phyloP scores from a whole-genome alignment of 2,888 invertebrate species.

The Anodontia alba region DNA sequence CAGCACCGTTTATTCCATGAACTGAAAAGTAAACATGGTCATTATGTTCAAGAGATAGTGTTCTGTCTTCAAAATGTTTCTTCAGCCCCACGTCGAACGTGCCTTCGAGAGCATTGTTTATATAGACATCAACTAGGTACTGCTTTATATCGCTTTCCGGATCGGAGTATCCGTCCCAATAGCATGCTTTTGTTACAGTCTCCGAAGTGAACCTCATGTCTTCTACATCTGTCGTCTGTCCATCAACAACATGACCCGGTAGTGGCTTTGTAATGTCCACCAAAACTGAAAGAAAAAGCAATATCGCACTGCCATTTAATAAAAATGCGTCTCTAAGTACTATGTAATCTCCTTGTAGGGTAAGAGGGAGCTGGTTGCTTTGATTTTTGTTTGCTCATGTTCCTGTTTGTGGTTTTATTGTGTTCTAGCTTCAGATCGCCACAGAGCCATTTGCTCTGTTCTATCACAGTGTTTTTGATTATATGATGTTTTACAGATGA shows the following conservation, averaged over 20 bases:
- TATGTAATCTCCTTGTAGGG: background rate
- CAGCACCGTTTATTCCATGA: conserved; percentile 70
- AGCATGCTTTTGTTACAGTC: conserved; percentile 54
- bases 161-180: conserved; percentile 62
- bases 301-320: too few species aligned
- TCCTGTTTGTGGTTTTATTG: too few species aligned
- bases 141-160: conserved; percentile 64
- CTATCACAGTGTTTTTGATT: too few species aligned
- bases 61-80: conserved; percentile 48
- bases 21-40: conserved; percentile 53
- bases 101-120: conserved; percentile 59
- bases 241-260: conserved; percentile 60
- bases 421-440: too few species aligned
- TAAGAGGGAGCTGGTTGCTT: too few species aligned
- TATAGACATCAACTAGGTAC: conserved; percentile 59
- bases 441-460: too few species aligned
- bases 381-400: too few species aligned
- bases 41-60: conserved; percentile 55
- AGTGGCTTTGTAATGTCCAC: conserved; percentile 65
- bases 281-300: conserved; percentile 53
- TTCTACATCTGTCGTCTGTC: conserved; percentile 38
- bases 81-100: conserved; percentile 49
- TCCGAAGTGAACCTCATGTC: conserved; percentile 57
- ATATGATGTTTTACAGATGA: too few species aligned
- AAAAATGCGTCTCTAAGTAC: background rate